Conservation (phyloP, 2,888 invertebrate species). For the Amblyteles armatorius region DNA sequence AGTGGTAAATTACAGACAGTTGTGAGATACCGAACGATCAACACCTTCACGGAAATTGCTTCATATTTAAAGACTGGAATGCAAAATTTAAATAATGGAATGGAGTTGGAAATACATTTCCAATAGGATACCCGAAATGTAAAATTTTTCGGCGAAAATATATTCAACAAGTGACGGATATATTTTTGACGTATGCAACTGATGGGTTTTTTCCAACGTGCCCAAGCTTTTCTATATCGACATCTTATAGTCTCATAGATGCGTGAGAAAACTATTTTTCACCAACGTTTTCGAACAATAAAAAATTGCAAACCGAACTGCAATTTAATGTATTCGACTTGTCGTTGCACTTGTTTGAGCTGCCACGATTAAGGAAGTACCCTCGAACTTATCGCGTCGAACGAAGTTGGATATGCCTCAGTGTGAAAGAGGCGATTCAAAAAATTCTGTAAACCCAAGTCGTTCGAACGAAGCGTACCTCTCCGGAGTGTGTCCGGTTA, state of each 20-base stretch:
- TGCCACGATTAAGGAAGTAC: neutral
- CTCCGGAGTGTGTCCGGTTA: constrained; percentile 52
- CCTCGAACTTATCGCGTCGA: too few relatives aligned
- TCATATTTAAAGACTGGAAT: neutral
- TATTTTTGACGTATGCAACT: neutral
- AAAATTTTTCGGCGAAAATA: too few relatives aligned
- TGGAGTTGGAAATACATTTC: too few relatives aligned
- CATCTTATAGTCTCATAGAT: neutral
- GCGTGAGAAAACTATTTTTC: neutral
- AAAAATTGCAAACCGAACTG: neutral
- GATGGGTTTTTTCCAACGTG: neutral
- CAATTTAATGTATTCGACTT: neutral
- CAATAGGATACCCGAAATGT: too few relatives aligned
- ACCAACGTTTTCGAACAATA: neutral
- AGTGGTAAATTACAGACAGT: neutral
- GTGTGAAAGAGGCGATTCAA: neutral
- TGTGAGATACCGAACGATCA: neutral
- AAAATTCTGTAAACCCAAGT: neutral
- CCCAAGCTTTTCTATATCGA: neutral
- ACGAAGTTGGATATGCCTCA: too few relatives aligned
- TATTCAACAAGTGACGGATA: neutral
- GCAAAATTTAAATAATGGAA: neutral
- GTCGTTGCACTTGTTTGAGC: neutral
- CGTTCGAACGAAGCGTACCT: constrained; percentile 53
- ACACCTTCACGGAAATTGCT: neutral